These are phyloP conservation scores for Ornithoptera priamus DNA, from an alignment of 2,888 invertebrate species.

Conservation along the genomic window DNA sequence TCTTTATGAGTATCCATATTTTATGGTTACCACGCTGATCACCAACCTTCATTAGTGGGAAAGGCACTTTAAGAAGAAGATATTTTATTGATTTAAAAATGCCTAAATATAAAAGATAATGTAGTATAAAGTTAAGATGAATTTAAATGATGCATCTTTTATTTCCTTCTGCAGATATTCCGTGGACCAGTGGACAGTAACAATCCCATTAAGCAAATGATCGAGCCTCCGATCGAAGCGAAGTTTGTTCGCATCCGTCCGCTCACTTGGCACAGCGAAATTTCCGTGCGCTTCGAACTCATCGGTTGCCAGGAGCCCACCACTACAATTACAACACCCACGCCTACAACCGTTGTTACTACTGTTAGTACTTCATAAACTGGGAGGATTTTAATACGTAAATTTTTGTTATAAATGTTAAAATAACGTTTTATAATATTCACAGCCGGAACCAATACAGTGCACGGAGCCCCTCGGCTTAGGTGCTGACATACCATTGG, in stretches of 20 bases:
- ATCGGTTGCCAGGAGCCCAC: slow-evolving; percentile 82
- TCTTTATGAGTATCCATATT: no score
- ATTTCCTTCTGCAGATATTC: slow-evolving; percentile 78
- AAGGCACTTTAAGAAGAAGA: no score
- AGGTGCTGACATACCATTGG: slow-evolving; percentile 81
- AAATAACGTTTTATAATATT: neutral
- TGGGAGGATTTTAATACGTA: no score
- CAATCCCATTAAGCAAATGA: slow-evolving; percentile 81
- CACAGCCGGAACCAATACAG: slow-evolving; percentile 52
- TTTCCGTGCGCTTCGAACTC: slow-evolving; percentile 85
- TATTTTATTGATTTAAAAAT: no score
- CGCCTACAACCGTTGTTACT: slow-evolving; percentile 36
- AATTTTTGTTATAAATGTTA: no score
- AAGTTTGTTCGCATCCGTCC: slow-evolving; percentile 86
- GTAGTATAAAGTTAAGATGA: no score
- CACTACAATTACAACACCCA: slow-evolving; percentile 32
- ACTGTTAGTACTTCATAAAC: slow-evolving; percentile 20
- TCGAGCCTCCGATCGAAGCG: slow-evolving; percentile 87
- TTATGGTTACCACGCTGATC: no score
- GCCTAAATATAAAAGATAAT: no score
- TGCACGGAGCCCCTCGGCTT: slow-evolving; percentile 89
- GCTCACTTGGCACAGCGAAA: slow-evolving; percentile 84
- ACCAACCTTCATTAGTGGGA: no score
- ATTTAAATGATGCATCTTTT: no score
- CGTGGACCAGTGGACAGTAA: slow-evolving; percentile 84